Evolutionary conservation across 2,113 vertebrate species (phyloP).

Genomic region (Phoenicopterus ruber): DNA sequence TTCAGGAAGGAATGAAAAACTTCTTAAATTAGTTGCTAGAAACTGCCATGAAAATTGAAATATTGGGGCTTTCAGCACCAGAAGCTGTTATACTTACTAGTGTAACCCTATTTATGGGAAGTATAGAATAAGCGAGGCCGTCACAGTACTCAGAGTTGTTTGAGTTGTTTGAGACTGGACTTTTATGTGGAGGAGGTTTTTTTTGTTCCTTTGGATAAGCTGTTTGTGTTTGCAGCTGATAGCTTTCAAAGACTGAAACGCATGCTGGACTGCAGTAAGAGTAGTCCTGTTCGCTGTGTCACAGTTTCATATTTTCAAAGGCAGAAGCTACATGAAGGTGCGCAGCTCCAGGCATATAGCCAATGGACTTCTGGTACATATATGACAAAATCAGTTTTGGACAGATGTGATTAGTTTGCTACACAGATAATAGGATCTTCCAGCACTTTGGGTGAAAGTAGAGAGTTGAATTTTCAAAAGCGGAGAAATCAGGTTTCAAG

Average conservation of each 20-base stretch:
- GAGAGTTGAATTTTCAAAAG: background rate
- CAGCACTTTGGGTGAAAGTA: background rate
- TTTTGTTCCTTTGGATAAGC: background rate
- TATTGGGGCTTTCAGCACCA: background rate
- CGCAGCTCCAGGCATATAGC: background rate
- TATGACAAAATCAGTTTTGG: background rate
- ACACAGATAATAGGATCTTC: background rate
- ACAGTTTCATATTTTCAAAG: background rate
- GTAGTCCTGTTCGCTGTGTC: background rate
- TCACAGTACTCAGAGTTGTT: background rate
- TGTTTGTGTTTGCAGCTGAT: background rate
- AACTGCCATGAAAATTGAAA: background rate
- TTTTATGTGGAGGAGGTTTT: background rate
- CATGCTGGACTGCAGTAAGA: background rate
- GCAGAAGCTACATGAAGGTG: background rate
- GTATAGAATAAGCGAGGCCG: fast-evolving
- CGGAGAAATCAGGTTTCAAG: constrained; percentile 8
- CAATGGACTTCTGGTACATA: background rate
- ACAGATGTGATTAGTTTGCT: background rate
- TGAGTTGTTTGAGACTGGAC: background rate
- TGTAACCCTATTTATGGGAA: background rate
- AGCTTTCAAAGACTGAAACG: background rate
- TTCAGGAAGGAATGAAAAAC: background rate
- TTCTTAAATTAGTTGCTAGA: background rate
- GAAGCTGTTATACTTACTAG: background rate